A percentile compares a stretch with the other conserved stretches of the same genome.
Conservation (phyloP, 2,888 invertebrate genomes). For the Galeruca laticollis region DNA sequence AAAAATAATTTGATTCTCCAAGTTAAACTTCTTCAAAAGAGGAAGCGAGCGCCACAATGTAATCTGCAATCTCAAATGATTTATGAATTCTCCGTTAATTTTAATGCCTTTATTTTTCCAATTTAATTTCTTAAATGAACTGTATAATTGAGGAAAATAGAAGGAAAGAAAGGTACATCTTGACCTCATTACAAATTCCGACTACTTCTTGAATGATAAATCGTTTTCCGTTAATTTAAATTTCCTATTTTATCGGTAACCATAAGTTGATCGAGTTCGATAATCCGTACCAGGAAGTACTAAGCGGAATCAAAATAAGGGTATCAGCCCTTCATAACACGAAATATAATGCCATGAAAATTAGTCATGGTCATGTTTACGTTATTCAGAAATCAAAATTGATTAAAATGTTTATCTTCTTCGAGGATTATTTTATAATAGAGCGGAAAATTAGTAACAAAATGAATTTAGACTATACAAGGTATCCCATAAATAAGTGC, state of each 20-base stretch:
- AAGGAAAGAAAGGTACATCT: background rate
- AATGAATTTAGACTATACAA: background rate
- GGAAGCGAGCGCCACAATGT: too few relatives aligned
- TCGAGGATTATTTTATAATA: background rate
- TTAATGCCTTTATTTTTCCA: too few relatives aligned
- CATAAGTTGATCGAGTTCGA: constrained; percentile 25
- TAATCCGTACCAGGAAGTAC: constrained; percentile 34
- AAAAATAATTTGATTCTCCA: too few relatives aligned
- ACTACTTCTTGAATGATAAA: background rate
- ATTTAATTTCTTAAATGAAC: too few relatives aligned
- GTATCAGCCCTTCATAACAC: constrained; percentile 6
- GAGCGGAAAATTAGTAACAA: background rate
- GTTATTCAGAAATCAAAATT: background rate
- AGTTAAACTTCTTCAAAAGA: too few relatives aligned
- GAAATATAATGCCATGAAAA: background rate
- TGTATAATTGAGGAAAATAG: too few relatives aligned
- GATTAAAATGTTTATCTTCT: too few relatives aligned
- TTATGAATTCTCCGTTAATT: too few relatives aligned
- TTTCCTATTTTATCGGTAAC: background rate
- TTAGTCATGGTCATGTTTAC: background rate
- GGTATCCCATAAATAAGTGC: too few relatives aligned
- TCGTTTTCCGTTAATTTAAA: constrained; percentile 9
- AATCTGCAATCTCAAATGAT: too few relatives aligned
- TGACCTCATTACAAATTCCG: background rate
- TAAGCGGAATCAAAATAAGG: constrained; percentile 11